These are phyloP conservation scores for Aplochiton taeniatus DNA, from an alignment of 2,797 vertebrate genomes.

Conservation along the genomic window DNA sequence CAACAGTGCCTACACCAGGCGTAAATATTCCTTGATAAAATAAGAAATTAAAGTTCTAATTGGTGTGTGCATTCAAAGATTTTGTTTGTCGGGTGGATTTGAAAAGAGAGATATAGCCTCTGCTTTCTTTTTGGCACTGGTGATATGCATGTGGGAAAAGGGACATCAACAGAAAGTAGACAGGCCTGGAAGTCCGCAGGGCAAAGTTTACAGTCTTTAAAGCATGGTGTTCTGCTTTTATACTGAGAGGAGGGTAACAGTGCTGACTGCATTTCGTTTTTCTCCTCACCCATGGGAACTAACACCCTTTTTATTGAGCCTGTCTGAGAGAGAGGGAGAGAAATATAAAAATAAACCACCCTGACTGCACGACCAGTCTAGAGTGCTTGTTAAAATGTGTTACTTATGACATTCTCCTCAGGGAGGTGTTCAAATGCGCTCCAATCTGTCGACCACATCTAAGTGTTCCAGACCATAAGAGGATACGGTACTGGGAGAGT, in stretches of 20 bases:
- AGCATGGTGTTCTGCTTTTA: constrained; percentile 36
- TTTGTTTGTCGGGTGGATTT: no score
- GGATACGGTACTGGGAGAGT: constrained; percentile 49
- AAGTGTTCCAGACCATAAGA: constrained; percentile 52
- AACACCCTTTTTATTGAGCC: constrained; percentile 59
- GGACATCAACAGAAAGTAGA: constrained; percentile 19
- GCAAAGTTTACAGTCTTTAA: constrained; percentile 37
- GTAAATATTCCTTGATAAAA: background rate
- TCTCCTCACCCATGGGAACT: constrained; percentile 55
- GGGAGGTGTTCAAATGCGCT: constrained; percentile 64
- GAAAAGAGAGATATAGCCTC: no score
- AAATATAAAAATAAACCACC: background rate
- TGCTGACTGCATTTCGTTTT: constrained; percentile 60
- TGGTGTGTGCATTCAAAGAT: no score
- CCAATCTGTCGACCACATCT: constrained; percentile 65
- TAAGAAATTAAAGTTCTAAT: no score
- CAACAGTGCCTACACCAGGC: constrained; percentile 37
- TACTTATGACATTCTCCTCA: constrained; percentile 52
- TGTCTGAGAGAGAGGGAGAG: constrained; percentile 30
- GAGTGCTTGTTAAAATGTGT: constrained; percentile 64
- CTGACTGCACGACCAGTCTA: constrained; percentile 41
- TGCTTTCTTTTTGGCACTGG: no score
- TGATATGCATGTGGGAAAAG: no score
- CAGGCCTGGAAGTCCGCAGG: constrained; percentile 46
- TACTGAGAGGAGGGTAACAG: constrained; percentile 38